Percentiles rank a stretch among this genome's conserved stretches.
These are phyloP conservation scores for Nemapogon koenigi DNA, from an alignment of 2,888 invertebrate genomes.

Conservation along the genomic window DNA sequence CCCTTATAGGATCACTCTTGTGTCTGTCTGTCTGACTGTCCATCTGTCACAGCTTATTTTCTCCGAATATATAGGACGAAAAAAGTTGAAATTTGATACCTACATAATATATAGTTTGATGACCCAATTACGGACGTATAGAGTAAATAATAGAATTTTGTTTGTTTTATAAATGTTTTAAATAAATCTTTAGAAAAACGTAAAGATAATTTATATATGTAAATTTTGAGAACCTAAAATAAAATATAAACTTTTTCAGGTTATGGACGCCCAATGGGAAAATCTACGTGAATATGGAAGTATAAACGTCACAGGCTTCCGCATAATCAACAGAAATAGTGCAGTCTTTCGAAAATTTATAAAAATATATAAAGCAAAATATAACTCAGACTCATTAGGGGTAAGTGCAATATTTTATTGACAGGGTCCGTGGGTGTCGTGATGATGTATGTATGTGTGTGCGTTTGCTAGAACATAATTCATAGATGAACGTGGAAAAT, in stretches of 20 bases:
- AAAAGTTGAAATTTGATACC: too few species aligned
- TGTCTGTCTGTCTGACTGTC: too few species aligned
- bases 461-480: too few species aligned
- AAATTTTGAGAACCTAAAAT: neutral
- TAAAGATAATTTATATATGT: neutral
- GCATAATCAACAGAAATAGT: constrained; percentile 83
- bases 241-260: constrained; percentile 55
- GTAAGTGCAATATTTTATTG: constrained; percentile 63
- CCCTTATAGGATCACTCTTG: too few species aligned
- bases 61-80: too few species aligned
- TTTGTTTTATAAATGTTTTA: neutral
- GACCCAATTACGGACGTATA: neutral
- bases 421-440: too few species aligned
- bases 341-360: constrained; percentile 83
- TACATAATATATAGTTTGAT: too few species aligned
- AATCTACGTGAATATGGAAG: constrained; percentile 92
- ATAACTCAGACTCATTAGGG: constrained; percentile 78
- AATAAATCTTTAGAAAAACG: neutral
- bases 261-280: constrained; percentile 95
- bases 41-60: too few species aligned
- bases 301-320: constrained; percentile 97
- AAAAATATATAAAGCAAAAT: constrained; percentile 80
- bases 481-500: too few species aligned
- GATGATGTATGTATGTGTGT: too few species aligned
- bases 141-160: neutral